These are phyloP conservation scores for Rutilus rutilus DNA, from an alignment of 2,113 vertebrate species.

Conservation along the genomic window DNA sequence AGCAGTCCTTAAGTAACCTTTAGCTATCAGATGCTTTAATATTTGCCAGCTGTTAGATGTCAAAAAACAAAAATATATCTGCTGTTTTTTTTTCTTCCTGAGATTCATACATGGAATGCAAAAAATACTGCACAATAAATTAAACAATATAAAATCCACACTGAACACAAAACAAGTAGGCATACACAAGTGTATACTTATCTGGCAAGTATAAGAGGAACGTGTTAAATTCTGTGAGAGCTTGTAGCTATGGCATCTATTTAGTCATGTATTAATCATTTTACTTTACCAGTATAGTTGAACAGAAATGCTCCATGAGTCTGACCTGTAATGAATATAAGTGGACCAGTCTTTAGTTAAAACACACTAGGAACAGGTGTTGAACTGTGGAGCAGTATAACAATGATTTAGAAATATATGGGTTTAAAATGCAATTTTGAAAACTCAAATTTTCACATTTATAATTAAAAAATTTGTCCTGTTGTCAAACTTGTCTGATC, in stretches of 20 bases:
- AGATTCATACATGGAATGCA: slow-evolving; percentile 91
- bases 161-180: slow-evolving; percentile 75
- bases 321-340: background rate
- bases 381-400: background rate
- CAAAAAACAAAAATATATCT: slow-evolving; percentile 57
- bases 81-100: slow-evolving; percentile 87
- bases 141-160: slow-evolving; percentile 61
- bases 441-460: background rate
- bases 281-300: background rate
- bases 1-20: slow-evolving; percentile 12
- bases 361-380: background rate
- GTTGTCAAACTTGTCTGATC: background rate
- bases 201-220: slow-evolving; percentile 41
- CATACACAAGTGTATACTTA: slow-evolving; percentile 70
- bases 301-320: background rate
- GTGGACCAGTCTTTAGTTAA: background rate
- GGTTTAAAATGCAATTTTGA: background rate
- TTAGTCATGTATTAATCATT: slow-evolving; percentile 2
- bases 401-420: background rate
- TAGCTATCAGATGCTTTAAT: slow-evolving; percentile 20
- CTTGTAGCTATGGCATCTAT: slow-evolving; percentile 5
- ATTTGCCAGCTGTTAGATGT: slow-evolving; percentile 40
- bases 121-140: slow-evolving; percentile 76
- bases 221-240: slow-evolving; percentile 15
- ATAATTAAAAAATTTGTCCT: too few relatives aligned